Percentiles rank a stretch among this genome's conserved stretches.
These are phyloP conservation scores for Actenoides hombroni DNA, from an alignment of 2,113 vertebrate genomes.

Conservation along the genomic window DNA sequence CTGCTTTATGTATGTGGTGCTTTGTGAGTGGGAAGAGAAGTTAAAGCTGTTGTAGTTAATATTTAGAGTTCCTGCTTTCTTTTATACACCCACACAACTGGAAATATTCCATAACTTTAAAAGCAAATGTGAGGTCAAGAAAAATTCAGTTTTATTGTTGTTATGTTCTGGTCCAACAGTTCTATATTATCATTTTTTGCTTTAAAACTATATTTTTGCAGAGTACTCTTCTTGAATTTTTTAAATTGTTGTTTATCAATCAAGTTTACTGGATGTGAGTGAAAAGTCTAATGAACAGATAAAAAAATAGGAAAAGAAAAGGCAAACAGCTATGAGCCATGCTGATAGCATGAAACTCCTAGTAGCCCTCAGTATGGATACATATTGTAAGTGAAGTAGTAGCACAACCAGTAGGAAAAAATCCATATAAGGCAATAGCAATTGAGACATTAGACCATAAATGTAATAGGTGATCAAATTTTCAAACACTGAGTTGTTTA, in stretches of 20 bases:
- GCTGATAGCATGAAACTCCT: background rate
- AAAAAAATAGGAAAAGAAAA: background rate
- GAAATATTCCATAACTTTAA: conserved; percentile 14
- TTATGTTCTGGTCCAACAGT: background rate
- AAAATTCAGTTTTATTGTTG: background rate
- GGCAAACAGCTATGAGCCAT: background rate
- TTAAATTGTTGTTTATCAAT: background rate
- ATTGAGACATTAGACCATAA: background rate
- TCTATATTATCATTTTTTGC: background rate
- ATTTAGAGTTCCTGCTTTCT: background rate
- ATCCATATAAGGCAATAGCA: background rate
- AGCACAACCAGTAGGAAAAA: background rate
- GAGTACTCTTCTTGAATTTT: background rate
- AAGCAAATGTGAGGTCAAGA: background rate
- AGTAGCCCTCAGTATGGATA: background rate
- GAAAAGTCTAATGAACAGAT: background rate
- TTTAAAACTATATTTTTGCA: background rate
- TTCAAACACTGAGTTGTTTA: background rate
- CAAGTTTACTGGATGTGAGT: background rate
- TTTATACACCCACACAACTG: background rate
- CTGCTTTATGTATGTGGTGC: background rate
- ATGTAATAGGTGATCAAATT: background rate
- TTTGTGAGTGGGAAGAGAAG: background rate
- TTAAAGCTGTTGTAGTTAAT: background rate
- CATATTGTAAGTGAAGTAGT: background rate